Evolutionary conservation across 2,888 invertebrate genomes (phyloP).

Genomic region (Gnatocerus cornutus): DNA sequence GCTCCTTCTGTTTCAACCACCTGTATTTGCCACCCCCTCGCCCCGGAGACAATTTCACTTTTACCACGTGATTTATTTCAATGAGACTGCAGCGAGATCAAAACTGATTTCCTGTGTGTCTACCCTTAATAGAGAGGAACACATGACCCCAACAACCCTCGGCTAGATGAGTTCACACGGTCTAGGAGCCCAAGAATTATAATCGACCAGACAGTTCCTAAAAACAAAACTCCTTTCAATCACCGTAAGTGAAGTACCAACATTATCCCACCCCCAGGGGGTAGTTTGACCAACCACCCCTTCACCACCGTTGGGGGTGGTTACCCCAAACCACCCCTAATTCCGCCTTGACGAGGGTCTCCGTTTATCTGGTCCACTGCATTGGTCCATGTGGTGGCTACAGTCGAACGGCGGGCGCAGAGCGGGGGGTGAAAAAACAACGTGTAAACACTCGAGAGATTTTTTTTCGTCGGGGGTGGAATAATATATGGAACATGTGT

Average conservation of each 20-base stretch:
- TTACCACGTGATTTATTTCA: slow-evolving; percentile 36
- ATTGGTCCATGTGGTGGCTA: slow-evolving; percentile 43
- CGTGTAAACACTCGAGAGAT: slow-evolving; percentile 58
- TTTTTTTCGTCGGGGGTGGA: slow-evolving; percentile 56
- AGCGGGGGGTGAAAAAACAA: slow-evolving; percentile 24
- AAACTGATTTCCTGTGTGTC: slow-evolving; percentile 44
- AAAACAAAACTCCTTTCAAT: neutral
- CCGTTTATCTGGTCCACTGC: slow-evolving; percentile 25
- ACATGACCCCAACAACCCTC: slow-evolving; percentile 58
- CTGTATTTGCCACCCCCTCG: slow-evolving; percentile 55
- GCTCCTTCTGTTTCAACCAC: slow-evolving; percentile 38
- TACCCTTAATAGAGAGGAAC: slow-evolving; percentile 47
- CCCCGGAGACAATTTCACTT: slow-evolving; percentile 35
- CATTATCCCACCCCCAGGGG: neutral
- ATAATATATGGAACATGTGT: slow-evolving; percentile 59
- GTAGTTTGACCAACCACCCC: neutral
- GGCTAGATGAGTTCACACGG: slow-evolving; percentile 63
- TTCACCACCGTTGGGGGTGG: neutral
- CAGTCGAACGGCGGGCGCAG: slow-evolving; percentile 6
- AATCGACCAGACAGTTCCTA: slow-evolving; percentile 31
- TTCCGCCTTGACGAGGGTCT: neutral
- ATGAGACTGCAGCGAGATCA: slow-evolving; percentile 16
- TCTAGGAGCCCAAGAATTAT: slow-evolving; percentile 50
- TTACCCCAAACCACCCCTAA: neutral
- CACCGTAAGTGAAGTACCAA: neutral